Evolutionary conservation across 2,888 invertebrate species (phyloP).

Genomic region (Apamea anceps): DNA sequence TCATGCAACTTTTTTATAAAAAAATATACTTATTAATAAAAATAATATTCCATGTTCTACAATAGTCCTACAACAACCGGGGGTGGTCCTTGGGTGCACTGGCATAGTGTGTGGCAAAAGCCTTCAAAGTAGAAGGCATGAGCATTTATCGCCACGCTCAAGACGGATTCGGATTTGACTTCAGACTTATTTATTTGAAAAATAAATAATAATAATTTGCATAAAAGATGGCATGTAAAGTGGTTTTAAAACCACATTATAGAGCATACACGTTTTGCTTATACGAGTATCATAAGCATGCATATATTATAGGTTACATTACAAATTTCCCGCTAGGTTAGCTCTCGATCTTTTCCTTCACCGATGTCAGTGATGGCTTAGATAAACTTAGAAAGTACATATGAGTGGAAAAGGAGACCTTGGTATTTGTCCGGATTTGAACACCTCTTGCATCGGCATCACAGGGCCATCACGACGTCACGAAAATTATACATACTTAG

Average conservation of each 20-base stretch:
- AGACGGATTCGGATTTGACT: neutral
- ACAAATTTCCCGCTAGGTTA: neutral
- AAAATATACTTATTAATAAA: neutral
- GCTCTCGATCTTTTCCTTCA: neutral
- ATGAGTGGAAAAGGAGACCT: neutral
- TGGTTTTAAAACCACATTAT: too few species aligned
- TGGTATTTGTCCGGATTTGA: neutral
- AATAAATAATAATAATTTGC: neutral
- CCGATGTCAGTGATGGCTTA: neutral
- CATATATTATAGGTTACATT: neutral
- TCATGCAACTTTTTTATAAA: neutral
- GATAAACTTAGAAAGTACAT: neutral
- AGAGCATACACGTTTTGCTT: neutral
- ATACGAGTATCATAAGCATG: neutral
- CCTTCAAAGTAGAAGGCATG: neutral
- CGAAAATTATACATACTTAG: neutral
- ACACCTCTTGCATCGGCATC: neutral
- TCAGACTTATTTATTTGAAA: neutral
- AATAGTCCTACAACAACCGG: neutral
- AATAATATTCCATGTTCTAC: neutral
- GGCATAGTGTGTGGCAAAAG: too few species aligned
- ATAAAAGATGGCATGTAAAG: neutral
- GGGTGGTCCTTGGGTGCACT: neutral
- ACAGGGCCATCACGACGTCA: neutral
- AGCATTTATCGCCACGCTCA: neutral